Evolutionary conservation across 2,797 vertebrate genomes (phyloP).

Genomic region (Phataginus tetradactyla): DNA sequence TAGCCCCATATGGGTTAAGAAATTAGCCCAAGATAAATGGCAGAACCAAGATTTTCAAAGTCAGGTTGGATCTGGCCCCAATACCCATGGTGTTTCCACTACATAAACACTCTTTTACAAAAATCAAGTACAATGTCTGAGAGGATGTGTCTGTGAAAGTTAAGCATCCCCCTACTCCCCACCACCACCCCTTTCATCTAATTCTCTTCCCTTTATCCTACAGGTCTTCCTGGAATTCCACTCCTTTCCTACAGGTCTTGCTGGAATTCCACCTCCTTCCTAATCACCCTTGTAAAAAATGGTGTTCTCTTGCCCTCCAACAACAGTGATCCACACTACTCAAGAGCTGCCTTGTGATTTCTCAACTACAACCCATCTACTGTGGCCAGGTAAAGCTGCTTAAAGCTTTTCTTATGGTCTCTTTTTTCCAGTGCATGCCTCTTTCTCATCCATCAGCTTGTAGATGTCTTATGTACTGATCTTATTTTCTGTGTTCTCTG

Average conservation of each 20-base stretch:
- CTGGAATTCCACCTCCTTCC: background rate
- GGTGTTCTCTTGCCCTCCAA: background rate
- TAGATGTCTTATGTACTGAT: background rate
- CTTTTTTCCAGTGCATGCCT: background rate
- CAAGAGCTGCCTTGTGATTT: background rate
- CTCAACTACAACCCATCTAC: background rate
- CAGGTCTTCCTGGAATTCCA: background rate
- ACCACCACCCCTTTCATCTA: background rate
- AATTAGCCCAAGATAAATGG: background rate
- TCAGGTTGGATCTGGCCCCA: conserved; percentile 21
- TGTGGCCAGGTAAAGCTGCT: background rate
- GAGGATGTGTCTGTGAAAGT: background rate
- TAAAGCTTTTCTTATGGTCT: background rate
- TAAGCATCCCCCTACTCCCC: background rate
- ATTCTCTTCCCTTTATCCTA: background rate
- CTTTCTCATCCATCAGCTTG: background rate
- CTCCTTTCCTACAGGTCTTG: background rate
- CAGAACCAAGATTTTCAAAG: conserved; percentile 28
- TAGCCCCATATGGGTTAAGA: conserved; percentile 12
- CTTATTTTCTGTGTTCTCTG: background rate
- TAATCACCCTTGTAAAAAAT: background rate
- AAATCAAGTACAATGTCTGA: background rate
- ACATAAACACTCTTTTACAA: background rate
- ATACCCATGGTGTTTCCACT: background rate
- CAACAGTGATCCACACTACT: no score